A percentile compares a stretch with the other conserved stretches of the same genome.
These are phyloP conservation scores for Ectemnius cavifrons DNA, from an alignment of 2,888 invertebrate species.

Conservation along the genomic window DNA sequence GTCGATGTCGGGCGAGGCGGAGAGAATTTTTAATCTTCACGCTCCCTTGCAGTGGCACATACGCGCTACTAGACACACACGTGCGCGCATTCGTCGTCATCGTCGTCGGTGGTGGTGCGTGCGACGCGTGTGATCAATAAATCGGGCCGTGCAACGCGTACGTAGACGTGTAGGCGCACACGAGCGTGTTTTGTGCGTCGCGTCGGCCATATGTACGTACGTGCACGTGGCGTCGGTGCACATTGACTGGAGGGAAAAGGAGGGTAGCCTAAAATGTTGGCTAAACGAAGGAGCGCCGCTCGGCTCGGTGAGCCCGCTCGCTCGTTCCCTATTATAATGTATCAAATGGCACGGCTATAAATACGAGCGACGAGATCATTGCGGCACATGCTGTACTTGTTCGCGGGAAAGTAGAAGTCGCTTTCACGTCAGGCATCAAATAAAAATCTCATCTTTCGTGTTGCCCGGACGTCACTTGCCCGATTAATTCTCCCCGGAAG, in stretches of 20 bases:
- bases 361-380: conserved; percentile 12
- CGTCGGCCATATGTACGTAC: conserved; percentile 17
- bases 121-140: conserved; percentile 76
- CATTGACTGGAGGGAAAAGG: too few relatives aligned
- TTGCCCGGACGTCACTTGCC: background rate
- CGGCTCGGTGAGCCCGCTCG: conserved; percentile 12
- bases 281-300: conserved; percentile 23
- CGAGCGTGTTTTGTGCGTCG: conserved; percentile 9
- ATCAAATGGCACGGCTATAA: conserved; percentile 15
- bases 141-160: conserved; percentile 70
- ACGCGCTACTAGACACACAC: background rate
- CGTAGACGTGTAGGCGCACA: conserved; percentile 33
- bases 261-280: conserved; percentile 43
- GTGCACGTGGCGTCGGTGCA: conserved; percentile 23
- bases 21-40: conserved; percentile 48
- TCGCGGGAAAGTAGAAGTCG: background rate
- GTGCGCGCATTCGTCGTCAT: conserved; percentile 54
- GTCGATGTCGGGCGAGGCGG: background rate
- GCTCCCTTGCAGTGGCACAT: conserved; percentile 44
- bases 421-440: background rate
- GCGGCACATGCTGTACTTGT: background rate
- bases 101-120: conserved; percentile 55
- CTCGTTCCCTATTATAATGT: conserved; percentile 13
- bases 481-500: background rate
- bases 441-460: background rate